A percentile compares a stretch with the other conserved stretches of the same genome.
Conservation (phyloP, 2,113 vertebrate genomes). For the Passer domesticus region DNA sequence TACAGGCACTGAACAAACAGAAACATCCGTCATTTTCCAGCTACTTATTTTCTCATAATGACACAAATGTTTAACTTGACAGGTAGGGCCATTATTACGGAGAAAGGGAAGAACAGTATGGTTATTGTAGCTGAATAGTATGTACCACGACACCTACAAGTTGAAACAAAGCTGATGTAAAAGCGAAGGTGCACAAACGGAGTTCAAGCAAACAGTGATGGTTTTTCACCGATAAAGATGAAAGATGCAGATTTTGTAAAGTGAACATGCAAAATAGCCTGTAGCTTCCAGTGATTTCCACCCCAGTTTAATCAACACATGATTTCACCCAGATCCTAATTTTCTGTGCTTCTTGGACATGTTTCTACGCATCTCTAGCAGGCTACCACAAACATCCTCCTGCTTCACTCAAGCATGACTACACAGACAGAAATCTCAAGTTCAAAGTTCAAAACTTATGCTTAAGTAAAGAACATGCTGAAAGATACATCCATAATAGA, state of each 20-base stretch:
- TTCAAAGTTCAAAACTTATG: background rate
- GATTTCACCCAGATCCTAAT: background rate
- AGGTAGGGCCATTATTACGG: background rate
- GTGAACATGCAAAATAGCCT: background rate
- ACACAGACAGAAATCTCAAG: background rate
- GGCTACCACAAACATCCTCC: background rate
- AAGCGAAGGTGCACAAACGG: background rate
- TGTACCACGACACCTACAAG: background rate
- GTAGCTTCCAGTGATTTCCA: background rate
- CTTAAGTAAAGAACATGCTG: background rate
- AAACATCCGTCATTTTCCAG: background rate
- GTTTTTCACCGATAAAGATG: background rate
- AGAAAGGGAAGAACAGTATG: background rate
- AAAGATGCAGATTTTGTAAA: background rate
- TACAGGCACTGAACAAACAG: background rate
- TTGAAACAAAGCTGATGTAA: background rate
- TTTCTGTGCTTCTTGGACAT: background rate
- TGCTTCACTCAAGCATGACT: background rate
- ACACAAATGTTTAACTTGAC: constrained; percentile 14
- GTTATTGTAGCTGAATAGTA: background rate
- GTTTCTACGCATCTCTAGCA: background rate
- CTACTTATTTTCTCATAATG: background rate
- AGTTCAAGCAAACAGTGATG: background rate
- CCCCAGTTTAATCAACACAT: background rate
- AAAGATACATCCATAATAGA: background rate